Base-by-base conservation (phyloP, 2,113 vertebrate genomes). In the Myodes glareolus region DNA sequence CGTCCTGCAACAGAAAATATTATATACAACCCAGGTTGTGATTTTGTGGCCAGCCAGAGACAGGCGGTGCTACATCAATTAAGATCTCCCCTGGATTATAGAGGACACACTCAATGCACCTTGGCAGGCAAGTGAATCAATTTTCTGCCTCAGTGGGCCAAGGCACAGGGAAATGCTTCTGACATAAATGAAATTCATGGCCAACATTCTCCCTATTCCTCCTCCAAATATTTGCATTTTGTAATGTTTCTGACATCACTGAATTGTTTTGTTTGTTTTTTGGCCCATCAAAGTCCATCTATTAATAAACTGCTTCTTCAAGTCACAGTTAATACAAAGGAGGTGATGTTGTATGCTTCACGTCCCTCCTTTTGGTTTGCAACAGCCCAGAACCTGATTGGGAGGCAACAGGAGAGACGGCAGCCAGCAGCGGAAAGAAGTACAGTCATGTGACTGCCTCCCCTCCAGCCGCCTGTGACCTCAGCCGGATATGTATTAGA, bases 111-210 rank as follows among this genome's bases (percentile, higher is more conserved):
- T 78, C 47, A 14, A 31, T 12, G 73, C 5, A 58, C 67, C 39
- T 89, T 25, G 52, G 76, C 76, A n/a, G 67, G 72, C 68, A 84
- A 63, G 55, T 50, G 91, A 95, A 92, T 94, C 95, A 91, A 95
- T 97, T 97, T 96, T 95, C 94, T 63, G 81, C 98, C 94, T 92
- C n/a, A 29, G n/a, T 87, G 94, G 61, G n/a, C 55, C 27, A 90
- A 67, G 27, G 75, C 63, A 33, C 63, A 63, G 88, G 80, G 88
- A 88, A 82, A 42, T 73, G 89, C 76, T 97, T 94, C 90, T 78
- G 42, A 67, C 58, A 39, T 63, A 21, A 68, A 21, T 10, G 52
- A 96, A 93, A 91, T 63, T 80, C 67, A 50, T 50, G n/a, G 39
- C n/a, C 16, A 84, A 17, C 50, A 33, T 45, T 89, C 39, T 42